These are phyloP conservation scores for Microplitis mediator DNA, from an alignment of 1,140 invertebrate genomes.

Conservation along the genomic window DNA sequence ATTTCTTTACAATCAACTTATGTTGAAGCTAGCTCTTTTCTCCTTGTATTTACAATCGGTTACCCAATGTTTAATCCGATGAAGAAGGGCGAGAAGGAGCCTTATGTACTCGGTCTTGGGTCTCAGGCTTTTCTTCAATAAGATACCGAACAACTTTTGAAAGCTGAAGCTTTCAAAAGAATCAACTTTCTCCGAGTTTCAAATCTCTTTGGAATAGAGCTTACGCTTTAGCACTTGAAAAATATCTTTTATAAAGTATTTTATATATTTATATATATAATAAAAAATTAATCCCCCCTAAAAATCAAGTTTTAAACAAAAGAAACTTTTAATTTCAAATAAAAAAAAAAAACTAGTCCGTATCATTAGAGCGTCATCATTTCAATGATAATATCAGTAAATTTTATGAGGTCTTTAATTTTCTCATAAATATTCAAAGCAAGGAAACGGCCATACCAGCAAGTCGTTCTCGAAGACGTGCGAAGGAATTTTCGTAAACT, in stretches of 20 bases:
- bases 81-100: slow-evolving; percentile 26
- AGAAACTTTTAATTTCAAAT: neutral
- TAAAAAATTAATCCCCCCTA: no score
- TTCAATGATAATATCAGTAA: slow-evolving; percentile 11
- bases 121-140: neutral
- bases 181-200: neutral
- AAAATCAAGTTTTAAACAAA: neutral
- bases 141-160: neutral
- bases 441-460: no score
- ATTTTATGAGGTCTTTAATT: slow-evolving; percentile 35
- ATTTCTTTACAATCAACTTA: no score
- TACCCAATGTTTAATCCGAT: slow-evolving; percentile 46
- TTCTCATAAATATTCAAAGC: slow-evolving; percentile 49
- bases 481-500: slow-evolving; percentile 40
- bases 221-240: neutral
- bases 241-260: neutral
- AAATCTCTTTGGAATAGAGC: neutral
- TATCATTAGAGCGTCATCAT: neutral
- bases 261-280: neutral
- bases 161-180: neutral
- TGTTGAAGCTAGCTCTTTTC: no score
- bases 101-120: neutral
- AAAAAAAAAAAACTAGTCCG: neutral
- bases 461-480: slow-evolving; percentile 27
- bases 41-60: slow-evolving; percentile 44